Base-by-base conservation (phyloP, 2,888 invertebrate species). In the Syrista parreyssii region DNA sequence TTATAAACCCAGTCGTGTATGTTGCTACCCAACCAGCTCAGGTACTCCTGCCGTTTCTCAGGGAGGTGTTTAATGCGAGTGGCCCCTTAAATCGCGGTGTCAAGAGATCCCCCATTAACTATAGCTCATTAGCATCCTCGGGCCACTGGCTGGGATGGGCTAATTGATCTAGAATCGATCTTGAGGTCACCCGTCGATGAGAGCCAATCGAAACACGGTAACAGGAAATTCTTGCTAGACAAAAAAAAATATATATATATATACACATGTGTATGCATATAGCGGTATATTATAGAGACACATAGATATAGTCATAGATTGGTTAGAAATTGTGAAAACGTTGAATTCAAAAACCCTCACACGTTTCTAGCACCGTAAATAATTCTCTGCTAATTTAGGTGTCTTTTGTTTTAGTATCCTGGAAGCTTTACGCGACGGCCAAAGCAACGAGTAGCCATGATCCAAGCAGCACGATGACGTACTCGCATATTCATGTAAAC, bases 41-140 rank as follows among this genome's bases (percentile, higher is more conserved):
- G 9, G 55, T 23, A 55, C 55, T 55, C 55, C 55, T 23, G 55
- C 23, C 23, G 23, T 55, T 55, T 55, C 55, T 55, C 55, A 55
- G 23, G 23, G 55, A 55, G 55, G 55, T 23, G n/a, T 73, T 73
- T 73, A 73, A 73, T 35, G 34, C 12, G 34, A 73, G 74, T 35
- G 34, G 34, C 33, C 74, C 35, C 74, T 73, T 34, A 30, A 34
- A 34, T 34, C 74, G 74, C 15, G n/a, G 74, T 33, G 34, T 33
- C 32, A 30, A 73, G 68, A 55, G 55, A 15, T 68, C 23, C 23
- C 9, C 15, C 15, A 40, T 23, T 55, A 55, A 9, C 55, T 55
- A 55, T 55, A 23, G 55, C 23, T 55, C 55, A 23, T 55, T 55
- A 55, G 23, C 23, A 55, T 55, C 55, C 55, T 55, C 55, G 15